These are phyloP conservation scores for Pyrocephalus nanus DNA, from an alignment of 2,797 vertebrate genomes.

Conservation along the genomic window DNA sequence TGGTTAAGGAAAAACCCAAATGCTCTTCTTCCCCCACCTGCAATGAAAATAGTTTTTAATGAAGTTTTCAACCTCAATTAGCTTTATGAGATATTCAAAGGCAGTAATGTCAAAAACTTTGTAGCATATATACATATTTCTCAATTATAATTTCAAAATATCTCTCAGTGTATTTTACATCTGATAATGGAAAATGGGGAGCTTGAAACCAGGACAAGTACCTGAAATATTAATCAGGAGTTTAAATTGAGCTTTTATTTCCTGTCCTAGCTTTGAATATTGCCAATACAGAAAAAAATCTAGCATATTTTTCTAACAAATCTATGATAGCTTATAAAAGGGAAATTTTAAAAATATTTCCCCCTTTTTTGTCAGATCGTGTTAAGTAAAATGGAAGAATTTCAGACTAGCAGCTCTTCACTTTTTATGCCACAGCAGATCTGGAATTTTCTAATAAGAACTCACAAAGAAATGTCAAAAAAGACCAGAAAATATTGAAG, in stretches of 20 bases:
- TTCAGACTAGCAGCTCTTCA: not conserved
- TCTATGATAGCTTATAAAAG: not conserved
- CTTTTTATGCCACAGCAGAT: not conserved
- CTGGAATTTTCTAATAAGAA: not conserved
- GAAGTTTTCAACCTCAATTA: not conserved
- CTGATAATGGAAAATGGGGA: not conserved
- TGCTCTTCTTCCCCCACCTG: rapidly evolving
- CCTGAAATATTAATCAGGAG: not conserved
- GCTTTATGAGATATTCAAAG: not conserved
- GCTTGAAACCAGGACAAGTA: not conserved
- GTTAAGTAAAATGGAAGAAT: not conserved
- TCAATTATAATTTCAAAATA: not conserved
- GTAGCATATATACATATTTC: not conserved
- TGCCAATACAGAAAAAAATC: not conserved
- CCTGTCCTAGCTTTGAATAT: not conserved
- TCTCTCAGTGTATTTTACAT: not conserved
- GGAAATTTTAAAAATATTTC: not conserved
- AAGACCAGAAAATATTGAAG: not conserved
- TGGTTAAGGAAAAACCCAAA: not conserved
- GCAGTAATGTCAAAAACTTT: not conserved
- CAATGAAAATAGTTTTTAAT: not conserved
- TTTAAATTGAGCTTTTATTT: not conserved
- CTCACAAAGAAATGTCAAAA: not conserved
- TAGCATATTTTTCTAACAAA: not conserved
- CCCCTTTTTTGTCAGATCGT: not conserved